Conservation (phyloP, 2,113 vertebrate genomes). For the Hoplias malabaricus region DNA sequence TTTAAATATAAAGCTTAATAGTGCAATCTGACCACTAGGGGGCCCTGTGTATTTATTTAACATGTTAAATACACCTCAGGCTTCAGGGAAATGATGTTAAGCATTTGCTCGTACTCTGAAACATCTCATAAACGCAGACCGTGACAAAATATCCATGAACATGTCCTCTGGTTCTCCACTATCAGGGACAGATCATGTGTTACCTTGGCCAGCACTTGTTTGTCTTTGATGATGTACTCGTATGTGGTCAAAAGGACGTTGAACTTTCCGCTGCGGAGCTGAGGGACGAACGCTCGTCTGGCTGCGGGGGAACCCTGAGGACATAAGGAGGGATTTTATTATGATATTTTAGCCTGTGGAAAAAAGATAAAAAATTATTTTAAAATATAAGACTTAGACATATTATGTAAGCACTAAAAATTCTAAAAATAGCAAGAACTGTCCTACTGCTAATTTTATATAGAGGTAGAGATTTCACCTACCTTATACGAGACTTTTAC, state of each 20-base stretch:
- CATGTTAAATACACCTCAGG: no score
- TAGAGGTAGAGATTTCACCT: neutral
- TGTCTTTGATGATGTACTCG: conserved; percentile 98
- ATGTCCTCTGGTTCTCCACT: neutral
- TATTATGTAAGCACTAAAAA: no score
- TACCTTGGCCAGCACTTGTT: conserved; percentile 96
- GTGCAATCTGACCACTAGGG: no score
- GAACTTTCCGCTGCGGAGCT: conserved; percentile 93
- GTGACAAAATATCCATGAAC: neutral
- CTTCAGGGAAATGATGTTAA: no score
- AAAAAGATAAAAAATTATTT: no score
- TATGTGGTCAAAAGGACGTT: conserved; percentile 95
- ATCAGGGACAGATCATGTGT: neutral
- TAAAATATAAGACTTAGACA: no score
- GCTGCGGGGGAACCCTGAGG: conserved; percentile 90
- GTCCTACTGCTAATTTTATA: no score
- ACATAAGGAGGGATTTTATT: conserved; percentile 21
- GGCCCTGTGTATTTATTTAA: no score
- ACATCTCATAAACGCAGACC: neutral
- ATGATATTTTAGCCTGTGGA: no score
- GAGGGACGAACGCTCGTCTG: conserved; percentile 87
- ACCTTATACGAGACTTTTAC: conserved; percentile 97
- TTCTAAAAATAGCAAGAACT: neutral
- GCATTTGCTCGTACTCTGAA: neutral
- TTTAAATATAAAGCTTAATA: no score